Conservation (phyloP, 2,113 vertebrate genomes). For the Orycteropus afer region DNA sequence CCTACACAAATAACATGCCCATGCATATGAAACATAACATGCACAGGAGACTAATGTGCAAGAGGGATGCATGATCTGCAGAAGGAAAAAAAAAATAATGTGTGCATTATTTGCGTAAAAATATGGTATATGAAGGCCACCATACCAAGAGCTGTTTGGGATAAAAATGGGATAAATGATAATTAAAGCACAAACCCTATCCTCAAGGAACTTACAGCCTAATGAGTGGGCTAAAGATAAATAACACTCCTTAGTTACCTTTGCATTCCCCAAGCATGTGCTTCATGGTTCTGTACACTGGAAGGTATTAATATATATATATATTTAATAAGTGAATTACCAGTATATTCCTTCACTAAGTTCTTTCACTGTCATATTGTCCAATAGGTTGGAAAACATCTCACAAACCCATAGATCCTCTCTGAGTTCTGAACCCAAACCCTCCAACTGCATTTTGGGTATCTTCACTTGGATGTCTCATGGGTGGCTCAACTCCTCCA, state of each 20-base stretch:
- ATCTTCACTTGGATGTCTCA: not conserved
- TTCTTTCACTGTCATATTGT: not conserved
- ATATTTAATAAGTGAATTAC: not conserved
- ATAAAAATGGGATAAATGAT: conserved; percentile 48
- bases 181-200: conserved; percentile 31
- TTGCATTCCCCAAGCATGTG: not conserved
- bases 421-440: not conserved
- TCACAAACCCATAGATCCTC: not conserved
- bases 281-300: not conserved
- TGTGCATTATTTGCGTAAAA: too few species aligned
- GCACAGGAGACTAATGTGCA: too few species aligned
- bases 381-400: not conserved
- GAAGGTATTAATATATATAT: not conserved
- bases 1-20: too few species aligned
- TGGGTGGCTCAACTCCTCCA: not conserved
- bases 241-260: not conserved
- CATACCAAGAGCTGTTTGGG: conserved; percentile 27
- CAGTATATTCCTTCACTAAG: not conserved
- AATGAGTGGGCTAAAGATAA: not conserved
- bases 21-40: too few species aligned
- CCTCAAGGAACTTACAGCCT: not conserved
- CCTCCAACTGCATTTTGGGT: not conserved
- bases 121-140: not conserved
- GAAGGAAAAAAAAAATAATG: too few species aligned
- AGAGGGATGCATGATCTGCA: too few species aligned